Base-by-base conservation (phyloP, 1,140 invertebrate species). In the Neodiprion virginianus region DNA sequence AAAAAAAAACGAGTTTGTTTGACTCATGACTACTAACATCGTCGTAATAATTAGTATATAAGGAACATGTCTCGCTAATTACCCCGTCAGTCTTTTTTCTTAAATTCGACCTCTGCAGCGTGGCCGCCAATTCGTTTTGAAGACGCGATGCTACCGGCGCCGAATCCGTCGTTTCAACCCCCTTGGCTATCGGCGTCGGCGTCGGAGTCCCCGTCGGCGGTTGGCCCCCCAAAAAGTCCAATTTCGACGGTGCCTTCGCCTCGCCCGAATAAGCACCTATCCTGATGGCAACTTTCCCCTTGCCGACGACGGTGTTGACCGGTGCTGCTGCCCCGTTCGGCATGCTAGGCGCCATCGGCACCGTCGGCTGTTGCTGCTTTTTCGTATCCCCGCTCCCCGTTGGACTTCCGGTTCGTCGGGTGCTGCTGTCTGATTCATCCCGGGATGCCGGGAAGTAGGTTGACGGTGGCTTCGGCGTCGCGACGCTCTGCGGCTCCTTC, bases 51-150 rank as follows among this genome's bases (percentile, higher is more conserved):
- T 40, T 2, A 40, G 2, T 40, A 0, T 40, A 40, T 40, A 40
- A 40, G 5, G 2, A 40, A 40, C 28, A 40, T 4, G 28, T 40
- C 28, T 40, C 61, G 17, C 75, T 89, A 85, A 90, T 90, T 88
- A 93, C 90, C 80, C 90, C 89, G 85, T 93, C 92, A 85, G 92
- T 93, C 86, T 92, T 92, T 85, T 91, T 92, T 81, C 90, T 90
- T 74, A 94, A 88, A 87, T 94, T 94, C 10, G 93, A 94, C 84
- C 93, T 90, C 76, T 93, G 93, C 67, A 95, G 85, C 1, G 93
- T 95, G 67, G 93, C 90, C 23, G 89, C 91, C 73, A 95, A 85
- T 88, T 95, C 94, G 72, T 92, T 92, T 80, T 94, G 93, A 70
- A 95, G 85, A 83, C 91, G 90, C 77, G 90, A 92, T n/a, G 89